Base-by-base conservation (phyloP, 2,113 vertebrate species). In the Sceloporus undulatus region DNA sequence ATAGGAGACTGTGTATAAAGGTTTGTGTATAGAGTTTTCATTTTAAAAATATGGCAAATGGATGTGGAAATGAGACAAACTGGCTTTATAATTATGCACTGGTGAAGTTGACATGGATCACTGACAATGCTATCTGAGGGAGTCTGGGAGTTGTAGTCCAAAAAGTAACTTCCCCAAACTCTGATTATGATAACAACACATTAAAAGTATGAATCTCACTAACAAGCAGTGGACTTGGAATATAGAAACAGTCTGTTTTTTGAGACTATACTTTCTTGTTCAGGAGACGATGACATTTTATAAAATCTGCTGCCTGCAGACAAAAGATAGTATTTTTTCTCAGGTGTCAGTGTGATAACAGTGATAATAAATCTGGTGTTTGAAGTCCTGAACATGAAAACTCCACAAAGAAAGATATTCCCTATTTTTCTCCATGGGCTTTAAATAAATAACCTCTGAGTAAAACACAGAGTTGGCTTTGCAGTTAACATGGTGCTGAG, bases 361-460 rank as follows among this genome's bases (percentile, higher is more conserved):
- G 87, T 40, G 48, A 88, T 78, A 71, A 77, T 87, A 82, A 75
- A 87, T 75, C 86, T 62, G 40, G 29, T 70, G 42, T 88, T 78
- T 78, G 81, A 88, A 88, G 87, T 88, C 42, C 48, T 70, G 34
- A 84, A 77, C 62, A 88, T 76, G 48, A 42, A 84, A 88, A 88
- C 52, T 48, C 79, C 70, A 84, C 87, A 68, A 68, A 88, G 81
- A 77, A 78, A 62, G 42, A 84, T 27, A 54, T 77, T 74, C 73
- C 84, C 40, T 78, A 27, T 81, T 83, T 77, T 40, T 38, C 42
- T 70, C 87, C 34, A 65, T 88, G 21, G 81, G 59, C 65, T 84
- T 82, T 84, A 79, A 87, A 78, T 70, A 70, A 84, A 88, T 68
- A 59, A 34, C 9, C 34, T 82, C 54, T 75, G 86, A n/a, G 79